Evolutionary conservation across 2,113 vertebrate genomes (phyloP), one percentile per base, ranked within the genome.

Genomic region (Sterrhoptilus dennistouni): DNA sequence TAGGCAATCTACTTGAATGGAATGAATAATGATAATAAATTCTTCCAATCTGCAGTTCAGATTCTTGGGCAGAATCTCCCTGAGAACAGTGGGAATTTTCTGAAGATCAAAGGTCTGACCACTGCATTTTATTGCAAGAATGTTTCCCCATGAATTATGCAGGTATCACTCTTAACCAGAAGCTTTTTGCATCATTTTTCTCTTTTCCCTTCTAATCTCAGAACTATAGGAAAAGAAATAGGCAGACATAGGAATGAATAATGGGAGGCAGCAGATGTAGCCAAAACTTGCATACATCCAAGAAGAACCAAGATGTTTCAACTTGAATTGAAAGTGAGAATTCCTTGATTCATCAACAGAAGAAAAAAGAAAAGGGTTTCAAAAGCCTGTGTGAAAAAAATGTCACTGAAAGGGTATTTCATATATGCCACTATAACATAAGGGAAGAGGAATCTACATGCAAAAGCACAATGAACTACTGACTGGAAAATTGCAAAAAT

Each of bases 401-500:
- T 14, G 19, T 45, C 5, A 3, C 35, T 38, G 35, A 86, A 90
- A 79, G 7, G 2, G 8, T 89, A 47, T 69, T 84, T 90, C 33
- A 24, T 66, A 49, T 61, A 89, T 65, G 15, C 33, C 28, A 40
- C 33, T 69, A 5, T n/a, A 93, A 50, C 9, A 44, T 15, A 57
- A 79, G 13, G n/a, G 16, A 50, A 93, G 42, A 63, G 2, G 24
- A 33, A 95, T 57, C 54, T 84, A 75, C 47, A 18, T 60, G 38
- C 25, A 80, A 72, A 95, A 59, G 1, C 42, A 74, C 11, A 12
- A 44, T 44, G 88, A 95, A 66, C 12, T 91, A 78, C 35, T 64
- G 44, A 81, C 56, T 88, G 53, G 45, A 91, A 97, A 96, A 95
- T 8, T 89, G 64, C 66, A 88, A 76, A 54, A 74, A 95, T 92